Conservation (phyloP, 2,113 vertebrate genomes). For the Pelvicachromis taeniatus region DNA sequence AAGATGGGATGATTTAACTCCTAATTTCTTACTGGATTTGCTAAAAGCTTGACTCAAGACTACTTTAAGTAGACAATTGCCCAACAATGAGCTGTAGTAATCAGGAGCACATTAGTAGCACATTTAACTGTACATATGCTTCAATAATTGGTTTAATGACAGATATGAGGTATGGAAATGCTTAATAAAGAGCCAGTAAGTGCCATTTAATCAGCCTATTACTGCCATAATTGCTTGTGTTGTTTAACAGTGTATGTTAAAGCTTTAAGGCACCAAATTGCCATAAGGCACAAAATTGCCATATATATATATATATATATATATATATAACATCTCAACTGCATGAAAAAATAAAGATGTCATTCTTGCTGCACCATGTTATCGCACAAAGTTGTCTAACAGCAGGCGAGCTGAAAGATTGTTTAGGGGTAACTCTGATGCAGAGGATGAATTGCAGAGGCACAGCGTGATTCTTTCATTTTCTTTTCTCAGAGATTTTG, state of each 20-base stretch:
- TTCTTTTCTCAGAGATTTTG: constrained; percentile 44
- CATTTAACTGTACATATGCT: background rate
- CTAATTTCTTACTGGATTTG: background rate
- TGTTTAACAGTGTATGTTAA: background rate
- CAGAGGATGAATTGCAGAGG: constrained; percentile 36
- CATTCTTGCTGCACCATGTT: background rate
- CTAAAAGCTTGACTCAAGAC: background rate
- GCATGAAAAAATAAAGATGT: background rate
- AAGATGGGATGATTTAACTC: background rate
- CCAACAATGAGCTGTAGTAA: background rate
- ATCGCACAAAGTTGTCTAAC: background rate
- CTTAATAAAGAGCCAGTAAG: background rate
- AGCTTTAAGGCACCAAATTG: background rate
- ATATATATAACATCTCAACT: background rate
- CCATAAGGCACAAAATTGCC: no score
- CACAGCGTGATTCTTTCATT: constrained; percentile 42
- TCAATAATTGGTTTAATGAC: background rate
- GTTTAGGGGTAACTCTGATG: constrained; percentile 18
- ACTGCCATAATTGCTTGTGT: background rate
- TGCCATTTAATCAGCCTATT: background rate
- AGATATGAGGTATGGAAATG: background rate
- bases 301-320: background rate
- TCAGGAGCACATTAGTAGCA: background rate
- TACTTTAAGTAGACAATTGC: background rate
- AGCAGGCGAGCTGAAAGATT: constrained; percentile 28